Evolutionary conservation across 2,888 invertebrate genomes (phyloP).

Genomic region (Polia nebulosa): DNA sequence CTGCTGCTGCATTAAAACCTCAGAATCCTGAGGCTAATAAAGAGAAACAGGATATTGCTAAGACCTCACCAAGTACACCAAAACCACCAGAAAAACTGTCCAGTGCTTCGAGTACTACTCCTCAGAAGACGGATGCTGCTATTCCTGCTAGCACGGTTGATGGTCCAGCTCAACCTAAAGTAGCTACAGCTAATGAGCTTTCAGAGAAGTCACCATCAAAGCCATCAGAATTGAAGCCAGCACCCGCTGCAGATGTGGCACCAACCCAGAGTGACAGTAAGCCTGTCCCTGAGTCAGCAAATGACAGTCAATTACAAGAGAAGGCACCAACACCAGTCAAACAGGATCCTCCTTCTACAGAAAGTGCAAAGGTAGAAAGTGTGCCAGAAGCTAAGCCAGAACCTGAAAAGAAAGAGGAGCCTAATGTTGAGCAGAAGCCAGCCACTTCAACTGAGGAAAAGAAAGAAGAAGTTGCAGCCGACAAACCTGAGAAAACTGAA

Average conservation of each 20-base stretch:
- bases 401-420: slow-evolving; percentile 75
- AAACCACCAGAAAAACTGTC: slow-evolving; percentile 85
- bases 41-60: slow-evolving; percentile 86
- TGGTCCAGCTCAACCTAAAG: slow-evolving; percentile 81
- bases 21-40: slow-evolving; percentile 84
- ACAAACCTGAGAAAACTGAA: slow-evolving; percentile 70
- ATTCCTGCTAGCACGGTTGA: slow-evolving; percentile 75
- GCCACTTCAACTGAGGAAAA: slow-evolving; percentile 69
- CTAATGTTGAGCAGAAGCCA: slow-evolving; percentile 70
- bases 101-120: slow-evolving; percentile 78
- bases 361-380: slow-evolving; percentile 76
- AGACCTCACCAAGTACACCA: slow-evolving; percentile 86
- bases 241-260: slow-evolving; percentile 84
- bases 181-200: slow-evolving; percentile 83
- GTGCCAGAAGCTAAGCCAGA: slow-evolving; percentile 73
- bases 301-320: slow-evolving; percentile 80
- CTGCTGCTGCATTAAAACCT: slow-evolving; percentile 80
- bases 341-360: slow-evolving; percentile 71
- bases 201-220: slow-evolving; percentile 84
- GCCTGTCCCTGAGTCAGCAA: slow-evolving; percentile 84
- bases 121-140: slow-evolving; percentile 81
- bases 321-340: slow-evolving; percentile 75
- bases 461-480: slow-evolving; percentile 72
- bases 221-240: slow-evolving; percentile 82
- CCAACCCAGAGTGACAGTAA: slow-evolving; percentile 85